Base-by-base conservation (phyloP, 2,113 vertebrate genomes). In the Hemichromis elongatus region DNA sequence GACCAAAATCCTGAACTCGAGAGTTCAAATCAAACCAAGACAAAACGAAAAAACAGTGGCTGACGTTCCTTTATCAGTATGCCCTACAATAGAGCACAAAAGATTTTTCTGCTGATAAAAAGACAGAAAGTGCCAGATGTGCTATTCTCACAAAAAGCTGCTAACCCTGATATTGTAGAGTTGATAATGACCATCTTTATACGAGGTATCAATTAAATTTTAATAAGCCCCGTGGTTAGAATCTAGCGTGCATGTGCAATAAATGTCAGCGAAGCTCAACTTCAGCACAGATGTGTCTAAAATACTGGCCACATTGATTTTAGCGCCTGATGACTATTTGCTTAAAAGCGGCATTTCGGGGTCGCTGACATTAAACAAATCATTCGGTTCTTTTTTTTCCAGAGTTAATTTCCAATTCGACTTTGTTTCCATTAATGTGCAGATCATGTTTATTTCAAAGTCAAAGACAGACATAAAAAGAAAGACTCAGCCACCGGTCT, bases 391-490 rank as follows among this genome's bases (percentile, higher is more conserved):
- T 82, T 86, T 88, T 66, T 40, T 89, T 88, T 88, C 90, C 68
- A 70, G 82, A 79, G 5, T 35, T 59, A 85, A 85, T 42, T 88
- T 89, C 85, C 78, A 26, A 40, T 84, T 90, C 86, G 37, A 68
- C 52, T 86, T 90, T 79, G 87, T 73, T 79, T 84, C 59, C 50
- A 24, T 66, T 55, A 86, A 70, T 9, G 56, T 37, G 8, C 82
- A 83, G 47, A 54, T 84, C 56, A 9, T 21, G 75, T 52, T 66
- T 54, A 19, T 56, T 81, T 89, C 87, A 86, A 84, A 84, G 88
- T 90, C 84, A 92, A 89, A 91, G 66, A 79, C 75, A 73, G 79
- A 56, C 66, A 83, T 86, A 83, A 80, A 83, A 61, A 84, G 61
- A 79, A 55, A 81, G 56, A 85, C 59, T 81, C 61, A 5, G 82